phyloP scores from a whole-genome alignment of 2,888 invertebrate species.

The Mythimna ferrago region DNA sequence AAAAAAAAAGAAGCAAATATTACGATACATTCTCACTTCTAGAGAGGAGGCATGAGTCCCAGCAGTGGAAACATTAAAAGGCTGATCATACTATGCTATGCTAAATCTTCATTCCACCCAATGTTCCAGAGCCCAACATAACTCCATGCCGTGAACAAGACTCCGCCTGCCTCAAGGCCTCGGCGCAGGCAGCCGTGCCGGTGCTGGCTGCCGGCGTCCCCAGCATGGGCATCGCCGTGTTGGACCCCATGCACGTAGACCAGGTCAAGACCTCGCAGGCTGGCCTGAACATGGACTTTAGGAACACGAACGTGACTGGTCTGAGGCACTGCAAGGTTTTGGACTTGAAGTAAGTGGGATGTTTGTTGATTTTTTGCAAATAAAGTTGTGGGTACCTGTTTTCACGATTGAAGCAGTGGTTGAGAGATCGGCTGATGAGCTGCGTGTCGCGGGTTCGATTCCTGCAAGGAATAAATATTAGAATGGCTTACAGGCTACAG shows the following conservation, averaged over 20 bases:
- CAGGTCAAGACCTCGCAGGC: slow-evolving; percentile 76
- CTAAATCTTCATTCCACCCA: neutral
- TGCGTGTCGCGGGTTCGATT: too few species aligned
- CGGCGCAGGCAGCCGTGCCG: slow-evolving; percentile 78
- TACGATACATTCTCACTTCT: too few species aligned
- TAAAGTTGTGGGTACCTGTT: too few species aligned
- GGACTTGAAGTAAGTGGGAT: slow-evolving; percentile 74
- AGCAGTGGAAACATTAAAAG: too few species aligned
- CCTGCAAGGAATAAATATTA: too few species aligned
- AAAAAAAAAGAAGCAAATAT: too few species aligned
- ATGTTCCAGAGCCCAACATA: slow-evolving; percentile 76
- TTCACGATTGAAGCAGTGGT: too few species aligned
- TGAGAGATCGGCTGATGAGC: too few species aligned
- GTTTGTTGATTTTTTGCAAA: neutral
- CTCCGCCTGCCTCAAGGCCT: slow-evolving; percentile 72
- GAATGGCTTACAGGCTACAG: too few species aligned
- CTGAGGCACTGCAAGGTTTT: slow-evolving; percentile 77
- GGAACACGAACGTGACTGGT: slow-evolving; percentile 79
- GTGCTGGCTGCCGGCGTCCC: slow-evolving; percentile 79
- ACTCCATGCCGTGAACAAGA: slow-evolving; percentile 77
- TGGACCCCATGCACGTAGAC: slow-evolving; percentile 82
- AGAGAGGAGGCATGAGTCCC: too few species aligned
- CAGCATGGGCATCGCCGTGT: slow-evolving; percentile 70
- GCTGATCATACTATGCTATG: too few species aligned
- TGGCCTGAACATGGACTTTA: slow-evolving; percentile 82